Conservation (phyloP, 2,113 vertebrate genomes). For the Amblyornis subalaris region DNA sequence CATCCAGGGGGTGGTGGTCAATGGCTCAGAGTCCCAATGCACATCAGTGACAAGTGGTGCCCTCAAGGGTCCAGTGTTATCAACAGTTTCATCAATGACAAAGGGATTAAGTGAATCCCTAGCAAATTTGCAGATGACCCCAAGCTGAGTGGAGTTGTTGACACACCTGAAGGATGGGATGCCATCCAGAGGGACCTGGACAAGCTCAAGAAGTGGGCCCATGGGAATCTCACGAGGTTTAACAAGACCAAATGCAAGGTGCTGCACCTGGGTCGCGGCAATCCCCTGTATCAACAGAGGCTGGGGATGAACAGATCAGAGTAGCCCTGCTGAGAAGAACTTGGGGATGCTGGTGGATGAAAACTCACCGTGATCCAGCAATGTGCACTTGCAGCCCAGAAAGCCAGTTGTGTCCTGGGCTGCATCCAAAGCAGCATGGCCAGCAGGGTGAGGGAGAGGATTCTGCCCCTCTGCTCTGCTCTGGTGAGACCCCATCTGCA, state of each 20-base stretch:
- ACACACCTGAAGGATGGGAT: neutral
- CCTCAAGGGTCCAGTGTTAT: neutral
- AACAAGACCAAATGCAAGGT: neutral
- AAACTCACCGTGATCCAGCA: neutral
- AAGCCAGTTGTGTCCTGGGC: rapidly evolving
- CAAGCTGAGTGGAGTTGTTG: neutral
- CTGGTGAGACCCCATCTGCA: neutral
- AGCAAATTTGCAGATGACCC: neutral
- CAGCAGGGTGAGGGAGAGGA: neutral
- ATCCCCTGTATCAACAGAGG: neutral
- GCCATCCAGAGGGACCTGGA: neutral
- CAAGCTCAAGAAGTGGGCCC: neutral
- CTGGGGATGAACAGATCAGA: neutral
- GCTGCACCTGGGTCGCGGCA: too few relatives aligned
- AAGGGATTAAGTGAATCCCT: rapidly evolving
- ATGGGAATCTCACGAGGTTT: neutral
- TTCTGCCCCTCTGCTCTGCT: neutral
- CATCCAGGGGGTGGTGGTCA: neutral
- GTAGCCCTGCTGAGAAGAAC: neutral
- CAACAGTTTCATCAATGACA: neutral
- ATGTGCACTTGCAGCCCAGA: neutral
- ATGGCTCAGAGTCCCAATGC: neutral
- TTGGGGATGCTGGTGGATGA: neutral
- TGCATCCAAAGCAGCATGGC: neutral
- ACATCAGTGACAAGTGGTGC: neutral